Evolutionary conservation across 2,888 invertebrate genomes (phyloP).

Genomic region (Polydrusus pterygomalis): DNA sequence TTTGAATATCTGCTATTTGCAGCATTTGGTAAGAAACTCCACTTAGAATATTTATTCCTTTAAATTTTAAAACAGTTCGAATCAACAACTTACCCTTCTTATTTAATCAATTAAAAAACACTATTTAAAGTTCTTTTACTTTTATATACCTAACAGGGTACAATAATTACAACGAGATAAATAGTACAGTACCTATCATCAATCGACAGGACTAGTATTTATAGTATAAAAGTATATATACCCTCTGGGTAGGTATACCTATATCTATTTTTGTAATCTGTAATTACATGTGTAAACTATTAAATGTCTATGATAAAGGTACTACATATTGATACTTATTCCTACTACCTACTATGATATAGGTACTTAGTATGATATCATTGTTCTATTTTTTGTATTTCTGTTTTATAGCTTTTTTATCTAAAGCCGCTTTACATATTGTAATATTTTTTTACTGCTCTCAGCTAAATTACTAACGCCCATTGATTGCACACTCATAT

Average conservation of each 20-base stretch:
- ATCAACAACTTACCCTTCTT: not conserved
- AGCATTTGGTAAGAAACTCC: no score
- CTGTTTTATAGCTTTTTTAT: not conserved
- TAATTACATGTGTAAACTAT: not conserved
- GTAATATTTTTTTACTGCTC: no score
- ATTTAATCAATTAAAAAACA: not conserved
- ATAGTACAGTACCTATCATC: not conserved
- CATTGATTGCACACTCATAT: no score
- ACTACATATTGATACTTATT: no score
- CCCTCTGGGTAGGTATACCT: no score
- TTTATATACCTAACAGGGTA: slow-evolving; percentile 5
- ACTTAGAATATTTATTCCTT: not conserved
- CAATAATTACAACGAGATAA: not conserved
- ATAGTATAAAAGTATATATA: not conserved
- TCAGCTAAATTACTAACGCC: no score
- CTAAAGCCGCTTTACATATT: not conserved
- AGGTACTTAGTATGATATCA: no score
- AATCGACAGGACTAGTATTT: not conserved
- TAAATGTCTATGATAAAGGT: not conserved
- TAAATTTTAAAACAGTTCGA: no score
- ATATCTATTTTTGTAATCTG: not conserved
- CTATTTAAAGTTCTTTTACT: no score
- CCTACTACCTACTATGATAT: not conserved
- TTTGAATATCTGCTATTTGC: no score
- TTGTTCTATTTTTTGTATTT: not conserved